Percentiles rank a stretch among this genome's conserved stretches.
These are phyloP conservation scores for Melipona beecheii DNA, from an alignment of 2,888 invertebrate genomes.

Conservation along the genomic window DNA sequence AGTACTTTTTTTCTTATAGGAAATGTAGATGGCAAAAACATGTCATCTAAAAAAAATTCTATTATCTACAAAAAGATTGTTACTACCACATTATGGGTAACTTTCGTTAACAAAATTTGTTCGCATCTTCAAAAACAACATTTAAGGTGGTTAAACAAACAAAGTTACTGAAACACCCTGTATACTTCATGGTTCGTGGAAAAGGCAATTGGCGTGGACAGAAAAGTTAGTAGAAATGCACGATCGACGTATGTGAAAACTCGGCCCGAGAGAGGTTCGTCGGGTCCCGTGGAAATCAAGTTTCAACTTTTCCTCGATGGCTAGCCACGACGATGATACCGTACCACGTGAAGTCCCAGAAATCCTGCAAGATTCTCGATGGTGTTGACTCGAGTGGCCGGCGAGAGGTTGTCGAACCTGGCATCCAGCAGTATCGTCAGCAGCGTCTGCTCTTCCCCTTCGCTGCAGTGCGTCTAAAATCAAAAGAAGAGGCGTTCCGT, in stretches of 20 bases:
- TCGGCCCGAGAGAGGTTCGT: background rate
- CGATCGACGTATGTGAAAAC: background rate
- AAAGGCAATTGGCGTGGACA: too few species aligned
- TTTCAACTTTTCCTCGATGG: background rate
- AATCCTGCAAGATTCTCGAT: conserved; percentile 90
- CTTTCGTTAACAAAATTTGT: too few species aligned
- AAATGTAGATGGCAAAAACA: too few species aligned
- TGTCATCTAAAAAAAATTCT: too few species aligned
- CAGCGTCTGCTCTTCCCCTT: conserved; percentile 86
- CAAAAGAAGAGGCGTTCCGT: conserved; percentile 16
- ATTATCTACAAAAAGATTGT: too few species aligned
- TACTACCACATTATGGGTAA: too few species aligned
- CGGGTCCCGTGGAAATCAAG: background rate
- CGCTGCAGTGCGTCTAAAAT: conserved; percentile 82
- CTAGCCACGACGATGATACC: background rate
- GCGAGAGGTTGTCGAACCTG: conserved; percentile 87
- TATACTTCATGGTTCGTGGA: too few species aligned
- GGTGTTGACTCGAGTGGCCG: conserved; percentile 88
- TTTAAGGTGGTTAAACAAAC: too few species aligned
- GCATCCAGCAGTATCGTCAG: conserved; percentile 89
- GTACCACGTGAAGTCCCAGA: conserved; percentile 88
- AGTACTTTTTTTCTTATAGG: too few species aligned
- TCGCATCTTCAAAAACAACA: too few species aligned
- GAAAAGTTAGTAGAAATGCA: background rate
- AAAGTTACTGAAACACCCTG: too few species aligned